Conservation (phyloP, 2,888 invertebrate genomes). For the Hirudinaria manillensis region DNA sequence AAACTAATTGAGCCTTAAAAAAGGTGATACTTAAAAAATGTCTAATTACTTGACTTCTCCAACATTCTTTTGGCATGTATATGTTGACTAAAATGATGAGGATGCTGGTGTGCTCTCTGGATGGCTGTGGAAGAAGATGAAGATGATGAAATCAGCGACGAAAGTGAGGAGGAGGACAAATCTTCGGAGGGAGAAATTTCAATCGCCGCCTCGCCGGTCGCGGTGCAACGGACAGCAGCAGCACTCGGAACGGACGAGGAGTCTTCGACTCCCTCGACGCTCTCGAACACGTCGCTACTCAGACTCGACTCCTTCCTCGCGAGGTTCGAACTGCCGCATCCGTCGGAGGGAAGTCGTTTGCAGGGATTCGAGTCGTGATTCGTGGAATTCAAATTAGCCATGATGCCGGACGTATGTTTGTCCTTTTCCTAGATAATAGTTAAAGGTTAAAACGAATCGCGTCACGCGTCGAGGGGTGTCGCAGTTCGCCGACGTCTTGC, state of each 20-base stretch:
- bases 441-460: background rate
- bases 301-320: slow-evolving; percentile 53
- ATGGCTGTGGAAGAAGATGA: slow-evolving; percentile 5
- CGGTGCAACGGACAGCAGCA: slow-evolving; percentile 32
- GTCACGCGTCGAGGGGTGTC: background rate
- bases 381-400: too few relatives aligned
- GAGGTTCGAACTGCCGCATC: background rate
- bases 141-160: background rate
- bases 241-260: slow-evolving; percentile 32
- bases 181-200: background rate
- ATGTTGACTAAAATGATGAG: slow-evolving; percentile 12
- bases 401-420: background rate
- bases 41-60: slow-evolving; percentile 8
- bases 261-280: slow-evolving; percentile 48
- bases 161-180: background rate
- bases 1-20: too few relatives aligned
- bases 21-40: too few relatives aligned
- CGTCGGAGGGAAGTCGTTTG: too few relatives aligned
- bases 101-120: background rate
- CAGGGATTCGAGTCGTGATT: too few relatives aligned
- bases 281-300: slow-evolving; percentile 57
- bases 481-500: background rate
- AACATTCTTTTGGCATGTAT: slow-evolving; percentile 12
- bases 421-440: slow-evolving; percentile 13
- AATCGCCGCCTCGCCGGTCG: background rate